Base-by-base conservation (phyloP, 2,888 invertebrate genomes). In the Caenorhabditis afra region DNA sequence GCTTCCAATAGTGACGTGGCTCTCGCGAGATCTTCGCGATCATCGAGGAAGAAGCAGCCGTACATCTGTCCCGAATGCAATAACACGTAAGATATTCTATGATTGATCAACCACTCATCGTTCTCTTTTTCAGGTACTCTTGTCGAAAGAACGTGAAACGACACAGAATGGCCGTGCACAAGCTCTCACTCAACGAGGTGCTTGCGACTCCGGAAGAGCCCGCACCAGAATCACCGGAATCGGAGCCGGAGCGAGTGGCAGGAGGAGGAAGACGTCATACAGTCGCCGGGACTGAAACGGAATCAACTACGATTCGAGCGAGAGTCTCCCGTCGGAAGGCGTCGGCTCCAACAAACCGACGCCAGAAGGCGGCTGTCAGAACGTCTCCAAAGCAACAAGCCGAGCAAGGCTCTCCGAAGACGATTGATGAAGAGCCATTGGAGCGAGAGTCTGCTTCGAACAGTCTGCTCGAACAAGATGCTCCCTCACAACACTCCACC, bases 81-180 rank as follows among this genome's bases (percentile, higher is more conserved):
- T 18, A 84, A 81, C 23, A 79, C 53, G 82, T 83, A 29, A 62
- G 76, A 70, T 55, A 29, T 49, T 37, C 10, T 55, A 16, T 44
- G 14, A 1, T 44, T 11, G 1, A 4, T 0, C n/a, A 7, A 3
- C 29, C 29, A 29, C 29, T 29, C 29, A 29, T 5, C 7, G 3
- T 7, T 29, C 29, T 7, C 29, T 3, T 29, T 29, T 83, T 58
- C 55, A 85, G 85, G 0, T 87, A 85, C 66, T 86, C 86, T 5
- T 87, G 88, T 50, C 85, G 88, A 11, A 88, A 88, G 64, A 88
- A 88, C 64, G 87, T 88, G 20, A 87, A 87, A 52, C 77, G 88
- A 4, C 88, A 88, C 45, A 82, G 87, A 14, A 81, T 85, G 82
- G 85, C 87, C 10, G 84, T 87, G 20, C 88, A 88, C 71, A 87